Evolutionary conservation across 2,888 invertebrate genomes (phyloP), one percentile per base, ranked within the genome.

Genomic region (Phlogophora meticulosa): DNA sequence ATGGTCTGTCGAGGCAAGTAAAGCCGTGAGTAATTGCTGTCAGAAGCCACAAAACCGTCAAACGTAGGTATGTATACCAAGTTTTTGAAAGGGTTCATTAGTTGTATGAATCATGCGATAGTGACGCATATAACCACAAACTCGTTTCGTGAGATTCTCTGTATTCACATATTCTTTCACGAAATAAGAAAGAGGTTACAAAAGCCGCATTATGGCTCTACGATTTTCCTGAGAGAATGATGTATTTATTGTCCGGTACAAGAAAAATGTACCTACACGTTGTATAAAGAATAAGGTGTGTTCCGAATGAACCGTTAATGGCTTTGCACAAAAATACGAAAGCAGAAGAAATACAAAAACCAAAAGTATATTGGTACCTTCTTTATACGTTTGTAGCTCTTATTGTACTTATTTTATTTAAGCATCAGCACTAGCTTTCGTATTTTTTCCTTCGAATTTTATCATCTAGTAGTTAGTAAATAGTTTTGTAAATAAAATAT

Each of bases 51-150:
- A 43, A 28, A 56, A 42, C 34, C 15, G 10, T 42, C 9, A 36
- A 11, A 22, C 1, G 1, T 28, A 28, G 5, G 28, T 28, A 28
- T 2, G 9, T 15, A 11, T 43, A 20, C 22, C 5, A 15, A 3
- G n/a, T 71, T 24, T 43, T 52, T 22, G 11, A 22, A 42, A 65
- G 13, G 10, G 15, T 28, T 4, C 34, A 17, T 28, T 28, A 20
- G 3, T 22, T 15, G 1, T 10, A 24, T 56, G 69, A 56, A n/a
- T 45, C 34, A 57, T 46, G 4, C 7, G 11, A 17, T 24, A 22
- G 28, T 71, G 72, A 62, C 62, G 34, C 56, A 62, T n/a, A 15
- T 32, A 15, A 61, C 32, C 43, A 38, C 13, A 51, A n/a, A 4
- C 15, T 15, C 1, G 15, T 61, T 43, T 40, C 13, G 7, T 46